phyloP scores from a whole-genome alignment of 92 coral and sea anemone species.

The Parazoanthus darwini region DNA sequence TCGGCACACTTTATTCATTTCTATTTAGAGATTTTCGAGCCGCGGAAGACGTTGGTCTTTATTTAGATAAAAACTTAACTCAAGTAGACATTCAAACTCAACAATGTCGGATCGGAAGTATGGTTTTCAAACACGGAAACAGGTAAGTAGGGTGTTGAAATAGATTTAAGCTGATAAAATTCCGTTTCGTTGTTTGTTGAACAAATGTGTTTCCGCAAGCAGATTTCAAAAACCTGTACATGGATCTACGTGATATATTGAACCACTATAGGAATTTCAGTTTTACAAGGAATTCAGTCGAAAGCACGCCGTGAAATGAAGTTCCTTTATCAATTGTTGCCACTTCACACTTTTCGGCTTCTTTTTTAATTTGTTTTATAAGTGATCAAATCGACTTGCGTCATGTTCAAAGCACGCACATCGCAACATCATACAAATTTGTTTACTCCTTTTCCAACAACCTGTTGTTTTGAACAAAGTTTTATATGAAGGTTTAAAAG shows the following conservation, averaged over 20 bases:
- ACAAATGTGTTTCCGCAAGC: conserved; percentile 8
- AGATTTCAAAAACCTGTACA: conserved; percentile 11
- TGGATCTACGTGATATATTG: background rate
- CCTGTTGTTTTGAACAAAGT: background rate
- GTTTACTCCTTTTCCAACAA: background rate
- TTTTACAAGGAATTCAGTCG: background rate
- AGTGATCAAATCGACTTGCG: background rate
- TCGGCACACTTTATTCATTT: conserved; percentile 7
- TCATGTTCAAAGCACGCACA: background rate
- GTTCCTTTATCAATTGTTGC: background rate
- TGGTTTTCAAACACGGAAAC: conserved; percentile 13
- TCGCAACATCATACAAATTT: background rate
- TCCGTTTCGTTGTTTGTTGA: conserved; percentile 14
- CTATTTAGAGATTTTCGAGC: background rate
- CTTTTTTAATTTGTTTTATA: background rate
- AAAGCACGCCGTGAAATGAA: background rate
- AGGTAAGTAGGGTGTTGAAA: conserved; percentile 41
- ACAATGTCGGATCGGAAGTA: conserved; percentile 32
- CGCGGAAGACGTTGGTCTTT: background rate
- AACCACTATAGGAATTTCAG: background rate
- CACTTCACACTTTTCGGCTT: conserved; percentile 7
- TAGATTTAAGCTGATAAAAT: conserved; percentile 29
- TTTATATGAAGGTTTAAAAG: background rate
- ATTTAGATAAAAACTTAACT: conserved; percentile 27
- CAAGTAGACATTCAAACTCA: conserved; percentile 17